Percentiles rank a stretch among this genome's conserved stretches.
Evolutionary conservation across 2,113 vertebrate genomes (phyloP).

Genomic region (Buteo buteo): DNA sequence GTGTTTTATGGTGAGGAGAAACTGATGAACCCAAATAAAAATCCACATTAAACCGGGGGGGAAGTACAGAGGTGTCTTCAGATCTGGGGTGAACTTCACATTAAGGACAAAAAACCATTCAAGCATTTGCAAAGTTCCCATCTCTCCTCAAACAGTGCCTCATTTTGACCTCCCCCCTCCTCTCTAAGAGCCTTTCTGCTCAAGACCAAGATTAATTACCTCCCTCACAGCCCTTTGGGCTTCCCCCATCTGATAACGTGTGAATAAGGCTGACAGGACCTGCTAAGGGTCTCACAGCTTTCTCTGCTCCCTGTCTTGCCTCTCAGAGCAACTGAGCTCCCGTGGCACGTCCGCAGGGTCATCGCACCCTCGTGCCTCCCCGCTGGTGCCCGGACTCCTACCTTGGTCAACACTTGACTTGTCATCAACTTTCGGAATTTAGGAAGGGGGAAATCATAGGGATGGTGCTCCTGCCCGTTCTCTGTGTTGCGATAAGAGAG

Average conservation of each 20-base stretch:
- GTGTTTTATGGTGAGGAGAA: slow-evolving; percentile 58
- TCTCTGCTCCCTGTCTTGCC: not conserved
- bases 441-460: accelerated
- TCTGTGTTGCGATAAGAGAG: not conserved
- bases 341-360: not conserved
- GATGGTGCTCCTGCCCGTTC: not conserved
- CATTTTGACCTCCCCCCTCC: not conserved
- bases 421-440: not conserved
- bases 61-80: not conserved
- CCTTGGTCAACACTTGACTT: not conserved
- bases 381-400: not conserved
- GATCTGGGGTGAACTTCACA: not conserved
- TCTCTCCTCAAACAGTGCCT: not conserved
- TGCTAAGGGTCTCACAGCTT: slow-evolving; percentile 59
- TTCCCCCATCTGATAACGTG: slow-evolving; percentile 68
- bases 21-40: slow-evolving; percentile 59
- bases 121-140: not conserved
- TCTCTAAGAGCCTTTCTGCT: slow-evolving; percentile 18
- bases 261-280: slow-evolving; percentile 66
- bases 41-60: not conserved
- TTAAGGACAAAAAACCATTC: not conserved
- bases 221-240: slow-evolving; percentile 41
- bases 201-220: slow-evolving; percentile 61
- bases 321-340: not conserved
- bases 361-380: not conserved